These are phyloP conservation scores for Epizoanthus stellaris DNA, from an alignment of 92 coral and sea anemone species.

Conservation along the genomic window DNA sequence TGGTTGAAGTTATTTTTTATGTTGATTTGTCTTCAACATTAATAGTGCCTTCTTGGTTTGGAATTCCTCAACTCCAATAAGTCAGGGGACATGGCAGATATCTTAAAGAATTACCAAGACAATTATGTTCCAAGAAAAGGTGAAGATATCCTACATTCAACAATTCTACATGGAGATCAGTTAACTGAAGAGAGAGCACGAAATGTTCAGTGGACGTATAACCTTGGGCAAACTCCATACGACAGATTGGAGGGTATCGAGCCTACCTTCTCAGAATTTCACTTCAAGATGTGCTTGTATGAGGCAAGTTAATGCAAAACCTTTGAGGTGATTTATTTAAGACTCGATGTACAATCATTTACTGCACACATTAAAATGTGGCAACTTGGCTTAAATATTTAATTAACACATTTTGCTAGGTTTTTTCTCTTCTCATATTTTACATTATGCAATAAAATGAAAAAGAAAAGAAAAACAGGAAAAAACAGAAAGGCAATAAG, in stretches of 20 bases:
- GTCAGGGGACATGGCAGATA: slow-evolving; percentile 62
- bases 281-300: slow-evolving; percentile 43
- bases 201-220: slow-evolving; percentile 38
- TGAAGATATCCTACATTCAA: slow-evolving; percentile 17
- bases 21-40: not conserved
- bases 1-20: not conserved
- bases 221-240: not conserved
- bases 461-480: no score
- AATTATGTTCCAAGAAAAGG: slow-evolving; percentile 40
- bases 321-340: not conserved
- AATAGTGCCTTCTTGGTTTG: slow-evolving; percentile 44
- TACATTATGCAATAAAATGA: no score
- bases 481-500: no score
- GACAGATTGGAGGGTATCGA: slow-evolving; percentile 36
- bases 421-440: no score
- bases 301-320: slow-evolving; percentile 19
- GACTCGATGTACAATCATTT: not conserved
- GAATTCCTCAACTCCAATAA: slow-evolving; percentile 52
- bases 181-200: slow-evolving; percentile 51
- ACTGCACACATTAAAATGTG: not conserved
- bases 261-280: slow-evolving; percentile 46
- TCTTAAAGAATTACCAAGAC: slow-evolving; percentile 47
- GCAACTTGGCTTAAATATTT: not conserved
- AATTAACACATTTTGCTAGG: no score
- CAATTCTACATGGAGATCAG: slow-evolving; percentile 48